These are phyloP conservation scores for Epizoanthus rinbou DNA, from an alignment of 92 coral and sea anemone species.

Conservation along the genomic window DNA sequence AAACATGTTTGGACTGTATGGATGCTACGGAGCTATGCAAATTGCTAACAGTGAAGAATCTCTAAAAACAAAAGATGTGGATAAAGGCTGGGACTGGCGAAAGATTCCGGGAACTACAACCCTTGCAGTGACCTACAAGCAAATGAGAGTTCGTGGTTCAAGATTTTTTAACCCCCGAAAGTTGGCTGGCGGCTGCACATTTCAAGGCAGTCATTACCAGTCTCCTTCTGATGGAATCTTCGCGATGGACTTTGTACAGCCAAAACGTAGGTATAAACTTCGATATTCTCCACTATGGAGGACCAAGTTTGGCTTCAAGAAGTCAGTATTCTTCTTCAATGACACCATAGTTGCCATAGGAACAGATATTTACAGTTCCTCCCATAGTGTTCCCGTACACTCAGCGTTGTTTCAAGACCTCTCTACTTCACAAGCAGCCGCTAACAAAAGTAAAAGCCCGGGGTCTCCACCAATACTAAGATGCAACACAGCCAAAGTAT, in stretches of 20 bases:
- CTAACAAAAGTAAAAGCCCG: not conserved
- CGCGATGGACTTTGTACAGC: constrained; percentile 46
- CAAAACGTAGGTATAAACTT: not conserved
- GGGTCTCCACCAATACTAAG: constrained; percentile 3
- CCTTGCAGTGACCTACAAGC: not conserved
- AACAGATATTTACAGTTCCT: constrained; percentile 18
- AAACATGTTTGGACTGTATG: constrained; percentile 45
- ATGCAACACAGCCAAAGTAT: constrained; percentile 13
- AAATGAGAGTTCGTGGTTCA: constrained; percentile 23
- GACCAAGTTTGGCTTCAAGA: constrained; percentile 42
- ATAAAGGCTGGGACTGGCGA: constrained; percentile 50
- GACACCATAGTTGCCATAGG: constrained; percentile 39
- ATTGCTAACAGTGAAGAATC: constrained; percentile 47
- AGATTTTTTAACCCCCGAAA: constrained; percentile 34
- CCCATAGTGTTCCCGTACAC: not conserved
- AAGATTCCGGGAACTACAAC: constrained; percentile 56
- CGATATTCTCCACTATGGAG: constrained; percentile 6
- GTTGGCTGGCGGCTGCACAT: constrained; percentile 48
- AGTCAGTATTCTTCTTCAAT: constrained; percentile 53
- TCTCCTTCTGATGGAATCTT: constrained; percentile 48
- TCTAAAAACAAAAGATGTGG: constrained; percentile 43
- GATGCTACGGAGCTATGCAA: constrained; percentile 44
- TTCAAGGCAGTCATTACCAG: constrained; percentile 2
- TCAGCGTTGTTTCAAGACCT: constrained; percentile 29
- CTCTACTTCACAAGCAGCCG: too few species aligned